Percentiles rank a stretch among this genome's conserved stretches.
phyloP scores from a whole-genome alignment of 2,888 invertebrate genomes.

The Tipula helvola region DNA sequence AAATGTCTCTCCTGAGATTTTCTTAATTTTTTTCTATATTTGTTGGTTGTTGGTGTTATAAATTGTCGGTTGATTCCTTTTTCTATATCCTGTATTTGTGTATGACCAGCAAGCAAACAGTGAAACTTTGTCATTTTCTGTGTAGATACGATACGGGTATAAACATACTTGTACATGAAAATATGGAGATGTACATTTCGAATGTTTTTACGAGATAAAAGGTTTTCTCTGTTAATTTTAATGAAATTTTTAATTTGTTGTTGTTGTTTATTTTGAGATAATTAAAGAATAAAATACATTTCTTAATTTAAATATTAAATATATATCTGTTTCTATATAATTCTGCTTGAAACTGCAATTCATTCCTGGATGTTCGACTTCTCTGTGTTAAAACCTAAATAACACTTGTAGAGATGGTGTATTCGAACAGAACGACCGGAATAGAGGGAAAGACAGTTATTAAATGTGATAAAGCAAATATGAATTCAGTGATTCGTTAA shows the following conservation, averaged over 20 bases:
- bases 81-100: background rate
- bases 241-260: background rate
- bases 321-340: no score
- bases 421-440: no score
- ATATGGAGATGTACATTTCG: background rate
- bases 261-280: background rate
- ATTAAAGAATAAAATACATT: background rate
- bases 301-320: background rate
- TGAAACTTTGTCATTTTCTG: background rate
- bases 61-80: background rate
- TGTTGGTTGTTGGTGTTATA: background rate
- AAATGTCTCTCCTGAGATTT: background rate
- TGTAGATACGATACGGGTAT: background rate
- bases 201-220: background rate
- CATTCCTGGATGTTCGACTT: no score
- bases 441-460: no score
- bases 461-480: no score
- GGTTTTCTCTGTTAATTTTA: background rate
- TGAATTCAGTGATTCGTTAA: no score
- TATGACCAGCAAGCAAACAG: background rate
- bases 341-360: no score
- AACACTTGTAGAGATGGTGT: no score
- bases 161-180: background rate
- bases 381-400: no score
- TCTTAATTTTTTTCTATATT: background rate